Conservation (phyloP, 2,113 vertebrate species). For the Hypomesus transpacificus region DNA sequence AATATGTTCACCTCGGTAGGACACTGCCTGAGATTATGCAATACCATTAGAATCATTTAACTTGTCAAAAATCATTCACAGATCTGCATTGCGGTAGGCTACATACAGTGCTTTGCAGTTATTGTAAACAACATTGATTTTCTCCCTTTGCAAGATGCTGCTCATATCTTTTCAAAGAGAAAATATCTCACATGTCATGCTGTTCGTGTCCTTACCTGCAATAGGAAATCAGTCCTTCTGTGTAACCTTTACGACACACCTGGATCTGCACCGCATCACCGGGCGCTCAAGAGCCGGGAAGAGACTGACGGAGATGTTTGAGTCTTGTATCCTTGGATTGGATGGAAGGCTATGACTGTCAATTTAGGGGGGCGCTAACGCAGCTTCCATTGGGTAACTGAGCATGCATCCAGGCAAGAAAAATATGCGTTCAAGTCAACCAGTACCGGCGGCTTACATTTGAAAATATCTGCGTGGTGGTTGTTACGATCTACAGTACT, state of each 20-base stretch:
- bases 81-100: slow-evolving; percentile 67
- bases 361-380: slow-evolving; percentile 31
- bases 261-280: slow-evolving; percentile 63
- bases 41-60: background rate
- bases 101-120: slow-evolving; percentile 39
- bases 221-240: slow-evolving; percentile 45
- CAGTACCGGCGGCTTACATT: background rate
- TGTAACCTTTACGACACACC: slow-evolving; percentile 63
- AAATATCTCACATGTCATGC: background rate
- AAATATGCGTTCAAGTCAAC: background rate
- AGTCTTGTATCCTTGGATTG: slow-evolving; percentile 50
- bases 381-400: slow-evolving; percentile 24
- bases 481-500: no score
- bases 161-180: slow-evolving; percentile 13
- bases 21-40: background rate
- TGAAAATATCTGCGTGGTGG: background rate
- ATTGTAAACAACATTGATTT: slow-evolving; percentile 52
- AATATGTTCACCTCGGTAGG: no score
- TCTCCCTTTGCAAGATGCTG: slow-evolving; percentile 46
- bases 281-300: slow-evolving; percentile 51
- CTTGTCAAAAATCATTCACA: background rate
- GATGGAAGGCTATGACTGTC: slow-evolving; percentile 47
- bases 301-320: slow-evolving; percentile 51
- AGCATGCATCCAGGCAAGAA: slow-evolving; percentile 6
- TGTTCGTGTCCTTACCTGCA: slow-evolving; percentile 61